Base-by-base conservation (phyloP, 1,140 invertebrate genomes). In the Galleria mellonella region DNA sequence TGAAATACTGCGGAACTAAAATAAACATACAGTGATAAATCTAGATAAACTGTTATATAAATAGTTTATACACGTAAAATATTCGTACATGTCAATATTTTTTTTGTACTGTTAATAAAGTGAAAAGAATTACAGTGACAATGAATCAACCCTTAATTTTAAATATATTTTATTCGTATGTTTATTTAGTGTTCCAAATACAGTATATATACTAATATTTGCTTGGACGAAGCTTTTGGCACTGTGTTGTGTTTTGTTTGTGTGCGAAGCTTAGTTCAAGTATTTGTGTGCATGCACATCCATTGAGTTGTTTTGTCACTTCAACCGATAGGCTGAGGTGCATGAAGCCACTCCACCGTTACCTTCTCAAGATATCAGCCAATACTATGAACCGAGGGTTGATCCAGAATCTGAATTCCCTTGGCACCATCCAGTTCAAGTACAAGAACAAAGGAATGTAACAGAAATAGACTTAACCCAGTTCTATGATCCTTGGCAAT, bases 401-500 rank as follows among this genome's bases (percentile, higher is more conserved):
- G 71, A 84, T 47, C 65, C 81, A 29, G 52, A 73, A 5, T 84
- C 83, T n/a, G 79, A 83, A 60, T 87, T 86, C 62, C 71, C 75
- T 11, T 87, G 84, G 83, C 86, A 86, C 51, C 76, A 72, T 31
- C 77, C 75, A 39, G 55, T 57, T 10, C 69, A 74, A 62, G 56
- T 43, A 28, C 12, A 45, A 32, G 65, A 72, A 7, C 55, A 68
- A 32, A 11, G 33, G 8, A 45, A 52, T 14, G 61, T 56, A 13
- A 40, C 47, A 32, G 29, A 59, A 28, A 45, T 75, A 43, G 70
- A 79, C 43, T 77, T 89, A 54, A 71, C 81, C 9, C 77, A 91
- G 51, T 88, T 89, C 66, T 70, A 86, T 64, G 88, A 91, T 72
- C 89, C 90, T 0, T 91, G 90, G 90, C 74, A 89, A 13, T 67